Percentiles rank a stretch among this genome's conserved stretches.
Evolutionary conservation across 2,113 vertebrate species (phyloP).

Genomic region (Archilochus colubris): DNA sequence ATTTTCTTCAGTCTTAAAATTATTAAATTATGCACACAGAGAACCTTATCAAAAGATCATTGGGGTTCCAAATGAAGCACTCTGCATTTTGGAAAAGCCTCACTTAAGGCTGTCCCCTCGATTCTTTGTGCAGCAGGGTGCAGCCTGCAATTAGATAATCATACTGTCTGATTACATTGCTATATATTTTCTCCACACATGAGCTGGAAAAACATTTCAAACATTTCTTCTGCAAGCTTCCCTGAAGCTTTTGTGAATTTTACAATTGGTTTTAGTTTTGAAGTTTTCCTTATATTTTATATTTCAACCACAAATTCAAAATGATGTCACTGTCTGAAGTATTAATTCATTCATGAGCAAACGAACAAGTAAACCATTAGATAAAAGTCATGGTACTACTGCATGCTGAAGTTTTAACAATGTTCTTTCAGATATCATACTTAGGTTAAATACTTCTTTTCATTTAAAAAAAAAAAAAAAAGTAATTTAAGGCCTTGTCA

Average conservation of each 20-base stretch:
- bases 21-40: not conserved
- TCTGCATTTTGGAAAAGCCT: slow-evolving; percentile 14
- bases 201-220: not conserved
- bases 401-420: not conserved
- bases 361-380: not conserved
- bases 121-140: not conserved
- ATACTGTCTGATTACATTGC: not conserved
- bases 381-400: not conserved
- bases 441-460: not conserved
- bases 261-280: not conserved
- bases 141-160: not conserved
- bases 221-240: not conserved
- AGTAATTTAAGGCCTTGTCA: not conserved
- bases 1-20: not conserved
- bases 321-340: not conserved
- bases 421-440: not conserved
- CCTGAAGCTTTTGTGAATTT: not conserved
- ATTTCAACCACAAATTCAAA: not conserved
- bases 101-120: not conserved
- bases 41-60: not conserved
- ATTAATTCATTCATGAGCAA: not conserved
- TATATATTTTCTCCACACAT: not conserved
- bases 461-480: not conserved
- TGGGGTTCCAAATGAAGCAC: not conserved
- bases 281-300: not conserved